These are phyloP conservation scores for Scortum barcoo DNA, from an alignment of 2,113 vertebrate species.

Conservation along the genomic window DNA sequence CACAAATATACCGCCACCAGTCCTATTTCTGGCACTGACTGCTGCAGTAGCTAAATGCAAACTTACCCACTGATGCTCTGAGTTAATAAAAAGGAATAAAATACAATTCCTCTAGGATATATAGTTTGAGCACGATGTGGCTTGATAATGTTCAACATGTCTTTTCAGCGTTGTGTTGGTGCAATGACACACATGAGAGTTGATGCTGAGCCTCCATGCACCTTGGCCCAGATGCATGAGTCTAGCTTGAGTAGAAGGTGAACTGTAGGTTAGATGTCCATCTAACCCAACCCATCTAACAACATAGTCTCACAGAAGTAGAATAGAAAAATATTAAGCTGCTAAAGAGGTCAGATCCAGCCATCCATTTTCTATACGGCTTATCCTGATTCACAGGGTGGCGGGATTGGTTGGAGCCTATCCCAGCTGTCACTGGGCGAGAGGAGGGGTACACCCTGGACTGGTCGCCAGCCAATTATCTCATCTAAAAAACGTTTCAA, in stretches of 20 bases:
- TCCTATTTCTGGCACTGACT: neutral
- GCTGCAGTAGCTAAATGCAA: neutral
- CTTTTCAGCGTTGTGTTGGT: neutral
- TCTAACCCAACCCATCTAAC: no score
- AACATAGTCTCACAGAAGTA: neutral
- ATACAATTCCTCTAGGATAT: neutral
- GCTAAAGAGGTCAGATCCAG: no score
- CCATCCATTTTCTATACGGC: no score
- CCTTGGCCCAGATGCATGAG: no score
- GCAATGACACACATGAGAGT: neutral
- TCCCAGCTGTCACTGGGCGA: no score
- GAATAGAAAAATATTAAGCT: neutral
- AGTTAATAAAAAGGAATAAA: neutral
- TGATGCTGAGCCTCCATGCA: neutral
- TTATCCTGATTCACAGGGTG: no score
- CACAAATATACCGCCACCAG: neutral
- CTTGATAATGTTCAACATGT: neutral
- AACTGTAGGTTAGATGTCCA: neutral
- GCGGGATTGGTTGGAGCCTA: no score
- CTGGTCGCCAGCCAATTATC: no score
- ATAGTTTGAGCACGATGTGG: neutral
- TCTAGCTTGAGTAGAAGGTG: neutral
- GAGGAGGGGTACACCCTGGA: no score
- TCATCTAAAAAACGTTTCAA: no score
- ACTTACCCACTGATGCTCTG: neutral